These are phyloP conservation scores for Chesias legatella DNA, from an alignment of 2,888 invertebrate species.

Conservation along the genomic window DNA sequence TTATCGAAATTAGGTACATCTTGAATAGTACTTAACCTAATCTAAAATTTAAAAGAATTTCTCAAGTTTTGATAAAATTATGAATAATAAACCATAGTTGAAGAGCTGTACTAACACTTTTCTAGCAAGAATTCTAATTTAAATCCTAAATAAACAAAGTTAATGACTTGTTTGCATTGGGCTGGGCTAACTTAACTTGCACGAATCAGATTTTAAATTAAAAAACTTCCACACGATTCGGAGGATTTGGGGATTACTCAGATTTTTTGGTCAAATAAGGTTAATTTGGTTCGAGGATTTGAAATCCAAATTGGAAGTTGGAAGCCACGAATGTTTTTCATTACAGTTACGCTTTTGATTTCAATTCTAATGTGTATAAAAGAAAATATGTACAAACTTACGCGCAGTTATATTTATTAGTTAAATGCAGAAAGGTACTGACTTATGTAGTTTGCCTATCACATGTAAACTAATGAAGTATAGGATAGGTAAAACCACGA, in stretches of 20 bases:
- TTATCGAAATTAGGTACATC: too few species aligned
- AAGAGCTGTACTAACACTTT: constrained; percentile 5
- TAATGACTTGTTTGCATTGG: constrained; percentile 23
- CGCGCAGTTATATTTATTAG: too few species aligned
- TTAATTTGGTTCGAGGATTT: not conserved
- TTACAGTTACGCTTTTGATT: too few species aligned
- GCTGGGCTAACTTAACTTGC: constrained; percentile 29
- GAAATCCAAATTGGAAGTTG: too few species aligned
- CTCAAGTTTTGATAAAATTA: constrained; percentile 3
- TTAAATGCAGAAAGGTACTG: too few species aligned
- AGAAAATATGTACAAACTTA: too few species aligned
- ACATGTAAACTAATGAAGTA: too few species aligned
- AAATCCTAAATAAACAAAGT: constrained; percentile 26
- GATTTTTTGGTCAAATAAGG: constrained; percentile 4
- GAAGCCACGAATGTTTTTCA: too few species aligned
- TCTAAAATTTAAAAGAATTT: constrained; percentile 4
- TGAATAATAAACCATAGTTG: constrained; percentile 6
- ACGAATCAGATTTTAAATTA: constrained; percentile 39
- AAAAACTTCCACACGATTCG: constrained; percentile 35
- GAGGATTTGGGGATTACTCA: constrained; percentile 1
- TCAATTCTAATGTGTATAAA: too few species aligned
- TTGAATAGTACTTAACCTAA: constrained; percentile 5
- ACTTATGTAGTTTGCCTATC: too few species aligned
- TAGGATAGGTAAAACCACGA: too few species aligned
- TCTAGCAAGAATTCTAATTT: constrained; percentile 20